Evolutionary conservation across 2,797 vertebrate species (phyloP).

Genomic region (Myotis pilosus): DNA sequence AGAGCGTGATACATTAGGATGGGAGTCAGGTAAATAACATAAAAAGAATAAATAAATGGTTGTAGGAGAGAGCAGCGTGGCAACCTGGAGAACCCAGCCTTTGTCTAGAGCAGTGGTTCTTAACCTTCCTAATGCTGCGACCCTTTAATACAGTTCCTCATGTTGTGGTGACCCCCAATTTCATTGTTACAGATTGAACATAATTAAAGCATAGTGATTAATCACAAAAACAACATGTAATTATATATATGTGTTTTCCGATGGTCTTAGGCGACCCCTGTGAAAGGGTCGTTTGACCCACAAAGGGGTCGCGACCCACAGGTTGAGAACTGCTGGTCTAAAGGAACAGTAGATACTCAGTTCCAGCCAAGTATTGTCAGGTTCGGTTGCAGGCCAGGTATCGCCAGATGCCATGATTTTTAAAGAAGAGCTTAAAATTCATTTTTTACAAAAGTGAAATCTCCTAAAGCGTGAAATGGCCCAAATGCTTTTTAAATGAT

Average conservation of each 20-base stretch:
- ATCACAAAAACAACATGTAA: too few relatives aligned
- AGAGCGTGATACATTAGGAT: not conserved
- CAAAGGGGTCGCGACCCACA: too few relatives aligned
- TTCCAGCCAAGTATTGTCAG: not conserved
- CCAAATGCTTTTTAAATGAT: not conserved
- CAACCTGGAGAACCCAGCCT: not conserved
- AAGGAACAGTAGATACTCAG: not conserved
- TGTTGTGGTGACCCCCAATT: too few relatives aligned
- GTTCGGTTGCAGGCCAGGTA: not conserved
- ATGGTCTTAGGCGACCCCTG: too few relatives aligned
- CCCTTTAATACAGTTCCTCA: too few relatives aligned
- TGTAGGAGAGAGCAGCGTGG: not conserved
- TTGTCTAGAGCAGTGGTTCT: not conserved
- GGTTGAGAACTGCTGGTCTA: too few relatives aligned
- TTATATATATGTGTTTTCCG: too few relatives aligned
- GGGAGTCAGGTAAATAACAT: not conserved
- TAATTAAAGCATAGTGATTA: too few relatives aligned
- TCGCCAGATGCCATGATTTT: not conserved
- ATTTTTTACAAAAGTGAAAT: not conserved
- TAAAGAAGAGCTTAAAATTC: slow-evolving; percentile 3
- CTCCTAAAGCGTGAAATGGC: not conserved
- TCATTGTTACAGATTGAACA: too few relatives aligned
- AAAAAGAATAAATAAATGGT: not conserved
- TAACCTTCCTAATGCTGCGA: too few relatives aligned
- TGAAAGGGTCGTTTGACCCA: too few relatives aligned